Evolutionary conservation across 2,797 vertebrate genomes (phyloP).

Genomic region (Muraenolepis orangiensis): DNA sequence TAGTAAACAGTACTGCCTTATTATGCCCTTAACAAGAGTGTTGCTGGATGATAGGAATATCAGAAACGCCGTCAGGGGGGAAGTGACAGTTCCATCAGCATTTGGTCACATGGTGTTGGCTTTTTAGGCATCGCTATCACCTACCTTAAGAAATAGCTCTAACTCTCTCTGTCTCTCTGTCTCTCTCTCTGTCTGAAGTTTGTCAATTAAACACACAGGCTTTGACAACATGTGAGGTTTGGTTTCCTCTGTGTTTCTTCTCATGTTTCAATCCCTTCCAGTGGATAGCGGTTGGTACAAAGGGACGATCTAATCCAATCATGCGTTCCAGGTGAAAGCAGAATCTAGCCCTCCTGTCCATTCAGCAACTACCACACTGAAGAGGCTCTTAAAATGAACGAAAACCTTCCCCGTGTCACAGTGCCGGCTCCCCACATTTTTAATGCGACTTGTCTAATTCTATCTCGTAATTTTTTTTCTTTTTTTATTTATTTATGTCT

Average conservation of each 20-base stretch:
- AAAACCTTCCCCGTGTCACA: neutral
- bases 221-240: neutral
- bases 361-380: neutral
- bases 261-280: neutral
- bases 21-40: constrained; percentile 27
- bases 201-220: neutral
- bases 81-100: constrained; percentile 46
- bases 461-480: neutral
- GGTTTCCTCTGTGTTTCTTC: neutral
- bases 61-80: constrained; percentile 4
- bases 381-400: neutral
- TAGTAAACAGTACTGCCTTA: constrained; percentile 15
- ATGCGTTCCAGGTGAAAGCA: neutral
- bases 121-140: constrained; percentile 24
- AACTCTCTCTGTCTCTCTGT: no score
- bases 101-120: constrained; percentile 16
- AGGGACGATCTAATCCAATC: neutral
- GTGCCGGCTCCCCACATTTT: neutral
- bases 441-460: neutral
- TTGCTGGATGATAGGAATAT: constrained; percentile 21
- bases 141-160: constrained; percentile 18
- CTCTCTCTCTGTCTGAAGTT: no score
- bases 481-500: neutral
- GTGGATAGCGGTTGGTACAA: neutral
- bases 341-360: neutral